Conservation (phyloP, 2,888 invertebrate species). For the Luffia ferchaultella region DNA sequence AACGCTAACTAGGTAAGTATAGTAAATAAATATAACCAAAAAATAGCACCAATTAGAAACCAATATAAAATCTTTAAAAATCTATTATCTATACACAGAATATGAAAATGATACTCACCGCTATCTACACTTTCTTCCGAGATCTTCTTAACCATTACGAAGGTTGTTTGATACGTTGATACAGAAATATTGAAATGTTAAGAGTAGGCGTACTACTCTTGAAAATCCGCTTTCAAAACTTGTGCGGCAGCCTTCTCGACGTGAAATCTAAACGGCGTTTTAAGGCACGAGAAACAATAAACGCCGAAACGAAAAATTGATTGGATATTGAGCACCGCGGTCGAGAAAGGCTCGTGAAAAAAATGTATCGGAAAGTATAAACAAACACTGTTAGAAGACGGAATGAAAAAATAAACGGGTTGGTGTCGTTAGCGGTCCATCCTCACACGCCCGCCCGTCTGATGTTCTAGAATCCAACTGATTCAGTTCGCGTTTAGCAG, state of each 20-base stretch:
- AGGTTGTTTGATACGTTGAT: conserved; percentile 46
- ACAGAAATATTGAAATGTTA: conserved; percentile 46
- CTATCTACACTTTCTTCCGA: conserved; percentile 65
- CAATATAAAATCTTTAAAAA: conserved; percentile 1
- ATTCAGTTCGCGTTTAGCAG: conserved; percentile 22
- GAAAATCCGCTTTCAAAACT: conserved; percentile 65
- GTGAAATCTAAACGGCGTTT: conserved; percentile 60
- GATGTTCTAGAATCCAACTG: conserved; percentile 67
- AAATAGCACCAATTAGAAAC: conserved; percentile 7
- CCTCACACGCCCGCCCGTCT: conserved; percentile 63
- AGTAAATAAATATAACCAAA: conserved; percentile 9
- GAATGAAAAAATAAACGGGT: conserved; percentile 68
- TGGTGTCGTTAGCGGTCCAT: conserved; percentile 65
- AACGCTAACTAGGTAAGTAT: conserved; percentile 11
- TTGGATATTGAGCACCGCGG: conserved; percentile 44
- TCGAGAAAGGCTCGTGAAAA: conserved; percentile 56
- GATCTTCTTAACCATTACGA: conserved; percentile 65
- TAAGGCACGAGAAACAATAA: conserved; percentile 37
- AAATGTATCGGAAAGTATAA: conserved; percentile 56
- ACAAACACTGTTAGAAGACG: conserved; percentile 65
- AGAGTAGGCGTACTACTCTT: conserved; percentile 58
- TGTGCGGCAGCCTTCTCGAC: conserved; percentile 60
- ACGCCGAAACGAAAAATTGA: conserved; percentile 35
- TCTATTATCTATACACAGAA: conserved; percentile 7
- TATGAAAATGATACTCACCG: conserved; percentile 39